A percentile compares a stretch with the other conserved stretches of the same genome.
phyloP scores from a whole-genome alignment of 2,888 invertebrate genomes.

The Cistogaster globosa region DNA sequence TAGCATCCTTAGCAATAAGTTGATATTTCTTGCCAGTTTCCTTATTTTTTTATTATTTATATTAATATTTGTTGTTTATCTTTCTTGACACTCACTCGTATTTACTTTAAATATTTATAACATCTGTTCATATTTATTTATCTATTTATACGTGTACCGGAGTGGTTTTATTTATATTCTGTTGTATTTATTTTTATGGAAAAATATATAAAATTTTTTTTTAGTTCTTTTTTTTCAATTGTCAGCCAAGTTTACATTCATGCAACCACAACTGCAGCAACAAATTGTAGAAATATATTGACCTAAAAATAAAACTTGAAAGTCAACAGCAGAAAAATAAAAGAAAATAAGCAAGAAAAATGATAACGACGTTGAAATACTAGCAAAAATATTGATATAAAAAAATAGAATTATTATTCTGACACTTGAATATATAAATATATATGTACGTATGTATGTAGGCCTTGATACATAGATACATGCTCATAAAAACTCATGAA shows the following conservation, averaged over 20 bases:
- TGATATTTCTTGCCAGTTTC: background rate
- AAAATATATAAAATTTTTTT: background rate
- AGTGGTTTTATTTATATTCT: background rate
- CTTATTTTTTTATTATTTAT: conserved; percentile 4
- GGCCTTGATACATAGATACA: background rate
- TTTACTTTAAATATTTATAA: conserved; percentile 12
- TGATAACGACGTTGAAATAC: background rate
- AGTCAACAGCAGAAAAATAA: background rate
- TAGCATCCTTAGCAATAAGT: background rate
- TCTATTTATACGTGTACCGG: conserved; percentile 1
- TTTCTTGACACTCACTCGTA: conserved; percentile 9
- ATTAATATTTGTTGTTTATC: background rate
- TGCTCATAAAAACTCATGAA: background rate
- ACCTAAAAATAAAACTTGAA: conserved; percentile 28
- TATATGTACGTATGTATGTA: too few species aligned
- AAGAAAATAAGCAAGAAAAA: background rate
- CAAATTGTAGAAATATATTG: conserved; percentile 28
- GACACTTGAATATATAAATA: conserved; percentile 33
- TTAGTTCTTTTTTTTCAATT: conserved; percentile 9
- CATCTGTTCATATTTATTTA: conserved; percentile 9
- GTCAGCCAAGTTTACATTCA: conserved; percentile 23
- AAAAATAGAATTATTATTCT: conserved; percentile 27
- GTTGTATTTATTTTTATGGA: background rate
- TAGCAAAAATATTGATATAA: background rate
- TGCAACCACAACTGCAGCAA: conserved; percentile 12